Evolutionary conservation across 2,888 invertebrate genomes (phyloP).

Genomic region (Lathronympha strigana): DNA sequence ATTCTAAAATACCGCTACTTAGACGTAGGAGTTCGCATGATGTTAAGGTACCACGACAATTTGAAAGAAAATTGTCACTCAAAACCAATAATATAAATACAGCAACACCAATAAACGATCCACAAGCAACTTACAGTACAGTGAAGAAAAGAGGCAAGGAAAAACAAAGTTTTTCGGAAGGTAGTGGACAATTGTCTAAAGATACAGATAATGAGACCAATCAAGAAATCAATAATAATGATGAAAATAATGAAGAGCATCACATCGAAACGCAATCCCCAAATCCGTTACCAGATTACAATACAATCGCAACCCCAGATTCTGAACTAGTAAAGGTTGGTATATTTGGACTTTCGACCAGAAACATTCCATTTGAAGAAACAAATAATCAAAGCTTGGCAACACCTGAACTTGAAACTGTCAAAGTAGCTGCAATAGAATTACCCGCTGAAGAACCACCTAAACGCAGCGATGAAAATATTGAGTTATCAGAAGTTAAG

Average conservation of each 20-base stretch:
- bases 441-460: background rate
- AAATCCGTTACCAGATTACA: slow-evolving; percentile 12
- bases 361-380: slow-evolving; percentile 20
- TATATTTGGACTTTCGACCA: slow-evolving; percentile 11
- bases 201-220: background rate
- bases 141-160: slow-evolving; percentile 14
- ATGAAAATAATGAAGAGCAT: background rate
- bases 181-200: background rate
- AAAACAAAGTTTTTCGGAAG: slow-evolving; percentile 6
- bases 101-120: slow-evolving; percentile 2
- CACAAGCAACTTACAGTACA: slow-evolving; percentile 16
- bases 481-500: background rate
- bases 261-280: background rate
- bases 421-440: slow-evolving; percentile 30
- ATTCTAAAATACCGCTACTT: slow-evolving; percentile 66
- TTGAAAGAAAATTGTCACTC: slow-evolving; percentile 43
- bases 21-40: slow-evolving; percentile 64
- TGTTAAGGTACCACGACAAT: slow-evolving; percentile 48
- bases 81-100: slow-evolving; percentile 12
- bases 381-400: background rate
- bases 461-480: background rate
- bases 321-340: slow-evolving; percentile 38
- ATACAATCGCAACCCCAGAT: slow-evolving; percentile 32
- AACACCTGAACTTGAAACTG: slow-evolving; percentile 25
- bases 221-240: too few species aligned